Base-by-base conservation (phyloP, 2,888 invertebrate species). In the Antitype chi region DNA sequence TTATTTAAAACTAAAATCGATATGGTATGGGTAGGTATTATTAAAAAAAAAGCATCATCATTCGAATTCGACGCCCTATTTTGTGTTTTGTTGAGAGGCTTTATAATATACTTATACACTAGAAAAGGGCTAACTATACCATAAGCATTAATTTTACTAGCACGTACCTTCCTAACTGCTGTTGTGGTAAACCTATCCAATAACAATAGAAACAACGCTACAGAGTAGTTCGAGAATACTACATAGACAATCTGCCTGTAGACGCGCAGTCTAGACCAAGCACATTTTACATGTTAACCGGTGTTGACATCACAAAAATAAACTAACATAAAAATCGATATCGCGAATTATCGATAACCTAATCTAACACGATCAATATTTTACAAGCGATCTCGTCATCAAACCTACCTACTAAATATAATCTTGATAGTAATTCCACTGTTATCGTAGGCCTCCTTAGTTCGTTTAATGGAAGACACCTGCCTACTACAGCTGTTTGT, bases 401-500 rank as follows among this genome's bases (percentile, higher is more conserved):
- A 28, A 43, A 64, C 78, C 13, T 76, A 63, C 78, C 13, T 76
- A 49, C 64, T 76, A 70, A 70, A 69, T 69, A 76, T 81, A 76
- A 85, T 83, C 68, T 74, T 75, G 69, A 78, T 84, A 76, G 62
- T 71, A 74, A 77, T 81, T 78, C 69, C 52, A 60, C 49, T 79
- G 52, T 80, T 87, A 83, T 82, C 83, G 72, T 69, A 73, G 72
- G 62, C 52, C 64, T 74, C 8, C 38, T 53, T 64, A 66, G 67
- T 64, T 73, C 60, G 70, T 70, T 74, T 81, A 79, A 38, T 72
- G 47, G 20, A 70, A 72, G 74, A 64, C 92, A 92, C 91, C 93
- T 93, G 93, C 90, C 80, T 11, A n/a, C 57, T 88, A 88, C 91
- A 92, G 92, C 91, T 93, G 92, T 88, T 82, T 73, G 63, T 70